Conservation (phyloP, 2,797 vertebrate genomes). For the Telmatherina bonti region DNA sequence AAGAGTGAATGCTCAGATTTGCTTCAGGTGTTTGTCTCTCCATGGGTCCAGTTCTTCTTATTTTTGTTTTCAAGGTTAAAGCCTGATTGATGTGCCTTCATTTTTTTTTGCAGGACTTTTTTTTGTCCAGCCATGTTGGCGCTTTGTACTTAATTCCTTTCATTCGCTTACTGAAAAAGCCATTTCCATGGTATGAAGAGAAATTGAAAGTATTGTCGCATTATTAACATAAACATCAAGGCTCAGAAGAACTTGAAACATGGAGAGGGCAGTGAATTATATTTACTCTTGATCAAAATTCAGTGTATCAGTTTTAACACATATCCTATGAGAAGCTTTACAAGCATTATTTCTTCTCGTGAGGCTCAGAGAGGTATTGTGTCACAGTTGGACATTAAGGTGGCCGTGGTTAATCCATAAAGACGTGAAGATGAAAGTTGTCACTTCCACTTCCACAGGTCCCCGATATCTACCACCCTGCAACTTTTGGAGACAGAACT, state of each 20-base stretch:
- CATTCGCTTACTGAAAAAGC: slow-evolving; percentile 29
- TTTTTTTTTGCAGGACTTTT: slow-evolving; percentile 13
- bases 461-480: too few relatives aligned
- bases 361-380: too few relatives aligned
- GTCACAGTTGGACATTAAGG: too few relatives aligned
- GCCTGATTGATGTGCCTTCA: slow-evolving; percentile 55
- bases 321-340: too few relatives aligned
- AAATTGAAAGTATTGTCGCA: neutral
- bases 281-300: neutral
- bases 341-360: too few relatives aligned
- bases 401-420: too few relatives aligned
- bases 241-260: neutral
- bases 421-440: too few relatives aligned
- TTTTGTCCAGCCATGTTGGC: slow-evolving; percentile 30
- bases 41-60: slow-evolving; percentile 67
- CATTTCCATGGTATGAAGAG: neutral
- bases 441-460: too few relatives aligned
- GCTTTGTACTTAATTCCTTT: slow-evolving; percentile 18
- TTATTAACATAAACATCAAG: slow-evolving; percentile 3
- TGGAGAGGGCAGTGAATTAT: neutral
- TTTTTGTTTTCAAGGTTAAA: slow-evolving; percentile 81
- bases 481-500: too few relatives aligned
- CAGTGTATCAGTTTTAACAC: neutral
- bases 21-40: slow-evolving; percentile 79
- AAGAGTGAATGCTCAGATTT: slow-evolving; percentile 77